phyloP scores from a whole-genome alignment of 2,888 invertebrate genomes.

The Apamea monoglypha region DNA sequence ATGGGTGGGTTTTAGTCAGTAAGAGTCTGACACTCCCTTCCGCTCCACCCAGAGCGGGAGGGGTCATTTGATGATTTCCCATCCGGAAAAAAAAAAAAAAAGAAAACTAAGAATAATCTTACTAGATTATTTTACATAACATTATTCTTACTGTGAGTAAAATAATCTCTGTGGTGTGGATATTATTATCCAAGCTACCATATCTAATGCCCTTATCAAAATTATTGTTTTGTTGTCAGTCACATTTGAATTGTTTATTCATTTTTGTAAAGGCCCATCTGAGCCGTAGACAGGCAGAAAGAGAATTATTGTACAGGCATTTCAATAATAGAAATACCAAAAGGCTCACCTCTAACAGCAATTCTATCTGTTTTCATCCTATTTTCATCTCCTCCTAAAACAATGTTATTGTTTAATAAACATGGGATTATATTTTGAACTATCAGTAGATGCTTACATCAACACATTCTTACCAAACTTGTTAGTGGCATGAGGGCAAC shows the following conservation, averaged over 20 bases:
- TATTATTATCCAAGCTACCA: slow-evolving; percentile 5
- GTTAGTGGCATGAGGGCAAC: slow-evolving; percentile 80
- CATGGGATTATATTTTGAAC: neutral
- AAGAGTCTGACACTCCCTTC: too few relatives aligned
- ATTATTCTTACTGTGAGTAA: neutral
- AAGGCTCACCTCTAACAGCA: slow-evolving; percentile 77
- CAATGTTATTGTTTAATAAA: neutral
- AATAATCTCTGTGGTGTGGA: neutral
- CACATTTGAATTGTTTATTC: neutral
- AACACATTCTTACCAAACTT: slow-evolving; percentile 73
- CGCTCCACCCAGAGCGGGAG: too few relatives aligned
- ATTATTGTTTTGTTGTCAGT: neutral
- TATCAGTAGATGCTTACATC: neutral
- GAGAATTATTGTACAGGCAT: neutral
- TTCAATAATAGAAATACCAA: neutral
- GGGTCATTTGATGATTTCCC: too few relatives aligned
- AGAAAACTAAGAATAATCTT: too few relatives aligned
- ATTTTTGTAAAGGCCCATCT: neutral
- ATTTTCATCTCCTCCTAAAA: slow-evolving; percentile 35
- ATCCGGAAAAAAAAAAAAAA: too few relatives aligned
- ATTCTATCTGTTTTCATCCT: slow-evolving; percentile 64
- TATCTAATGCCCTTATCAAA: slow-evolving; percentile 9
- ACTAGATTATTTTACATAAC: too few relatives aligned
- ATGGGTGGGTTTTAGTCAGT: too few relatives aligned
- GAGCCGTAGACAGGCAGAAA: neutral